Conservation (phyloP, 1,140 invertebrate genomes). For the Drosophila carrolli region DNA sequence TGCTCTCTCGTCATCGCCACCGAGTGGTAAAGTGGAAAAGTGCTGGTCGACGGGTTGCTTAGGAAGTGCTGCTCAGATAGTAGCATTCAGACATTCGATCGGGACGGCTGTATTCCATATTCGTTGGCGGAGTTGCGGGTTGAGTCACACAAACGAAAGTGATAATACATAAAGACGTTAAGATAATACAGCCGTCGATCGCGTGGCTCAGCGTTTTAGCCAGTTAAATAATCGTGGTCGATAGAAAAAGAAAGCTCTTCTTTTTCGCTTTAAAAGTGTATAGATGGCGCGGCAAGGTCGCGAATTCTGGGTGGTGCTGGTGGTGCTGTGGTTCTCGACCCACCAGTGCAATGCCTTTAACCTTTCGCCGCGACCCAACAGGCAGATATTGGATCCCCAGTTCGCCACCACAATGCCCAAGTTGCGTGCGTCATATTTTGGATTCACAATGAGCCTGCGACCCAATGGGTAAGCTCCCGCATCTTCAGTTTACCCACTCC, state of each 20-base stretch:
- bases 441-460: slow-evolving; percentile 73
- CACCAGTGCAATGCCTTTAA: slow-evolving; percentile 57
- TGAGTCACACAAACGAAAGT: slow-evolving; percentile 24
- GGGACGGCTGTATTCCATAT: slow-evolving; percentile 8
- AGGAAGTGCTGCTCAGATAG: slow-evolving; percentile 1
- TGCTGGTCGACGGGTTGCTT: background rate
- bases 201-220: slow-evolving; percentile 21
- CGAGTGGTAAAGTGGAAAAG: slow-evolving; percentile 1
- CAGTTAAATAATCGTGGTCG: slow-evolving; percentile 30
- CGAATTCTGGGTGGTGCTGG: slow-evolving; percentile 3
- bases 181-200: slow-evolving; percentile 3
- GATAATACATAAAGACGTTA: slow-evolving; percentile 18
- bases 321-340: slow-evolving; percentile 16
- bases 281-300: slow-evolving; percentile 44
- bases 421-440: slow-evolving; percentile 82
- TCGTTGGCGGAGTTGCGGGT: background rate
- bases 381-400: slow-evolving; percentile 68
- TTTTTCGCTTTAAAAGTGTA: background rate
- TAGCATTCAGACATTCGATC: slow-evolving; percentile 16
- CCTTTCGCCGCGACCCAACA: slow-evolving; percentile 78
- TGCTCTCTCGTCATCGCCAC: background rate
- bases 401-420: slow-evolving; percentile 67
- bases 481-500: slow-evolving; percentile 27
- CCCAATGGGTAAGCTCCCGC: slow-evolving; percentile 72
- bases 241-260: background rate